Conservation (phyloP, 2,113 vertebrate genomes). For the Hippocampus mohnikei region DNA sequence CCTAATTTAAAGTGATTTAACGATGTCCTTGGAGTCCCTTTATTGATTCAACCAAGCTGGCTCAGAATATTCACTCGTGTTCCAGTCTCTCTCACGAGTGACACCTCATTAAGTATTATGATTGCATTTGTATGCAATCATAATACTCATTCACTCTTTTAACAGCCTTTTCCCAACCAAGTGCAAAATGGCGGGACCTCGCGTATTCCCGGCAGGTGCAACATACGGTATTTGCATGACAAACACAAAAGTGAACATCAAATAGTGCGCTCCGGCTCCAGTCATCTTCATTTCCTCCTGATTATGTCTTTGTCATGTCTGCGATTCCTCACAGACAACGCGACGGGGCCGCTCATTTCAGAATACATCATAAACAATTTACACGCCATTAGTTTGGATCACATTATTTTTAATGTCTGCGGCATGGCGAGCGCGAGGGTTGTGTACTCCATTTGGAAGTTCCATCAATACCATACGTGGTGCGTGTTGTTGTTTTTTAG, state of each 20-base stretch:
- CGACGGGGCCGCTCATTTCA: conserved; percentile 55
- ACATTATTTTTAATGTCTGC: conserved; percentile 73
- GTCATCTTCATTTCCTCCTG: conserved; percentile 70
- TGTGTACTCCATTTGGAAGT: conserved; percentile 69
- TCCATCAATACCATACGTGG: conserved; percentile 39
- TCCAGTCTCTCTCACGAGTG: conserved; percentile 30
- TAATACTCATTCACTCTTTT: conserved; percentile 33
- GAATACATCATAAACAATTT: conserved; percentile 76
- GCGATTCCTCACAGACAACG: conserved; percentile 65
- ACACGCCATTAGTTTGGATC: conserved; percentile 79
- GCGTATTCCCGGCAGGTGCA: conserved; percentile 18
- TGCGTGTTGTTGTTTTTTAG: conserved; percentile 32
- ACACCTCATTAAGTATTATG: conserved; percentile 33
- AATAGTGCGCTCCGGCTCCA: conserved; percentile 38
- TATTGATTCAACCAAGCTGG: conserved; percentile 35
- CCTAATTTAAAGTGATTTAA: conserved; percentile 43
- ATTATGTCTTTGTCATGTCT: conserved; percentile 67
- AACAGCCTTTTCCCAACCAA: conserved; percentile 13
- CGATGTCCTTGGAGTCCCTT: conserved; percentile 32
- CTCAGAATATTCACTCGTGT: conserved; percentile 35
- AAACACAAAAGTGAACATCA: conserved; percentile 33
- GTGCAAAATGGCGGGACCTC: conserved; percentile 25
- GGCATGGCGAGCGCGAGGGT: conserved; percentile 56
- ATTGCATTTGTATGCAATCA: conserved; percentile 36
- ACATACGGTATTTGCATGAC: conserved; percentile 21